phyloP scores from a whole-genome alignment of 1,140 invertebrate genomes.

The Zeugodacus cucurbitae region DNA sequence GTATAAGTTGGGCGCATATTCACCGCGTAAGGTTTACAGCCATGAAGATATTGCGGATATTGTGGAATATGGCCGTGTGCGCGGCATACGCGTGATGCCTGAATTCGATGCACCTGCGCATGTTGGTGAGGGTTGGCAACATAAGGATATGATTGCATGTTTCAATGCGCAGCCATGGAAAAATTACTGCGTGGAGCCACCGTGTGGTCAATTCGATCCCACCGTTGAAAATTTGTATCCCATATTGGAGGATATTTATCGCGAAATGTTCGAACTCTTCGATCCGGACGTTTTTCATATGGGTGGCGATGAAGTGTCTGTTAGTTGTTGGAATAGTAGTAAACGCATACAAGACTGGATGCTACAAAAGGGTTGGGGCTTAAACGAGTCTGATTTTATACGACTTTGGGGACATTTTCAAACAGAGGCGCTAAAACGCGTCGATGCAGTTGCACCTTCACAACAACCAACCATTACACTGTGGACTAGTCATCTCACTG shows the following conservation, averaged over 20 bases:
- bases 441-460: constrained; percentile 67
- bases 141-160: constrained; percentile 73
- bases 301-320: constrained; percentile 87
- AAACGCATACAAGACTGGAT: constrained; percentile 77
- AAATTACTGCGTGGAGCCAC: constrained; percentile 83
- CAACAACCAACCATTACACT: constrained; percentile 73
- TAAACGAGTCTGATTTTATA: constrained; percentile 73
- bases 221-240: constrained; percentile 79
- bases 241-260: constrained; percentile 76
- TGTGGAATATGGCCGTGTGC: constrained; percentile 76
- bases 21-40: constrained; percentile 73
- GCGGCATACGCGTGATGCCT: constrained; percentile 82
- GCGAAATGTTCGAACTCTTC: constrained; percentile 72
- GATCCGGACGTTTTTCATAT: constrained; percentile 87
- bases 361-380: constrained; percentile 69
- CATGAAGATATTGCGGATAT: constrained; percentile 70
- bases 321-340: constrained; percentile 82
- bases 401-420: constrained; percentile 84
- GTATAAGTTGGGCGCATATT: constrained; percentile 79
- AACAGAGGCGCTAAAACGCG: constrained; percentile 71
- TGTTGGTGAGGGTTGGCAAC: constrained; percentile 89
- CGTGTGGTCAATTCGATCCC: constrained; percentile 87
- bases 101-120: constrained; percentile 91
- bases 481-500: constrained; percentile 86
- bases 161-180: constrained; percentile 82